A percentile compares a stretch with the other conserved stretches of the same genome.
phyloP scores from a whole-genome alignment of 1,140 invertebrate genomes.

The Sweltsa coloradensis region DNA sequence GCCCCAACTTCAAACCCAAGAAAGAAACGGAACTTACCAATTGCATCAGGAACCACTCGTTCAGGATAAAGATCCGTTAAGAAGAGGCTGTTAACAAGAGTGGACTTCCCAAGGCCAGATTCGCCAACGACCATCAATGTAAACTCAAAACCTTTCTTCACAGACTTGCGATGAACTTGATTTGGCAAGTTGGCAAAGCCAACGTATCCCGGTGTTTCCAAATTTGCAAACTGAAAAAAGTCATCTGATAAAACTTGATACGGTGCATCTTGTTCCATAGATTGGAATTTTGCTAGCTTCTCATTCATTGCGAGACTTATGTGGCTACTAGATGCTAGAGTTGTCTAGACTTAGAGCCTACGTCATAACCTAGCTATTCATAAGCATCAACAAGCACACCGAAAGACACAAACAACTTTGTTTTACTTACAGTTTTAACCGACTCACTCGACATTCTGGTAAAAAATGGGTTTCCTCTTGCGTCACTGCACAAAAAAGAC shows the following conservation, averaged over 20 bases:
- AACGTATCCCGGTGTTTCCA: slow-evolving; percentile 78
- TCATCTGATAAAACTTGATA: too few relatives aligned
- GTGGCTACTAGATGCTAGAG: not conserved
- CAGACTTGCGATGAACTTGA: slow-evolving; percentile 90
- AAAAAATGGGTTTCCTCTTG: too few relatives aligned
- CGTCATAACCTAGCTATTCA: not conserved
- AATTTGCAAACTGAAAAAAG: slow-evolving; percentile 54
- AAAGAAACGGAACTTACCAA: slow-evolving; percentile 63
- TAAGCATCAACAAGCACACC: not conserved
- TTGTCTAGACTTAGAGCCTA: not conserved
- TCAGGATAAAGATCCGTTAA: slow-evolving; percentile 89
- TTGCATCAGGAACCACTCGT: slow-evolving; percentile 70
- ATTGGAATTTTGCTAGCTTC: too few relatives aligned
- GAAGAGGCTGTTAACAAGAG: slow-evolving; percentile 96
- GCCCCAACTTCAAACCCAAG: too few relatives aligned
- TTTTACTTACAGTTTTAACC: slow-evolving; percentile 4
- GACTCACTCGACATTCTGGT: slow-evolving; percentile 8
- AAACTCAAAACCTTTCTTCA: slow-evolving; percentile 97
- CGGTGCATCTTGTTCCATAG: too few relatives aligned
- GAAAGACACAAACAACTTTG: not conserved
- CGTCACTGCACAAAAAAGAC: too few relatives aligned
- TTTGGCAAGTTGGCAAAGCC: slow-evolving; percentile 92
- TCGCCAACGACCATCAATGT: slow-evolving; percentile 97
- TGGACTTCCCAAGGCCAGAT: slow-evolving; percentile 94
- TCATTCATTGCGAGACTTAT: not conserved